Base-by-base conservation (phyloP, 1,140 invertebrate species). In the Pseudomyrmex dendroicus region DNA sequence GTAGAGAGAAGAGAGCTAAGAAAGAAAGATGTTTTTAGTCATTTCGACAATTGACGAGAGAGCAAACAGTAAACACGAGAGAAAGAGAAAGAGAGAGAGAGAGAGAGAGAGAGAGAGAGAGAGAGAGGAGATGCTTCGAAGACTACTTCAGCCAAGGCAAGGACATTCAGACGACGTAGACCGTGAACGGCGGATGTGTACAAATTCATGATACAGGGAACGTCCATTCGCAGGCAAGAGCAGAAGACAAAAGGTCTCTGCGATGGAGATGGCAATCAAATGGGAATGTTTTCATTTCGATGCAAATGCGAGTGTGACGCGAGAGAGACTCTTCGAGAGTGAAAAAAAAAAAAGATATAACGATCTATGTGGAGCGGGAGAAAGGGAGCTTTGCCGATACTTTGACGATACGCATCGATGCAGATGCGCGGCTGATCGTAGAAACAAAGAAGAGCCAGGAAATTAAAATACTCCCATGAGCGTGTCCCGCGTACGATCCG, bases 201-300 rank as follows among this genome's bases (percentile, higher is more conserved):
- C 72, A 80, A 82, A 88, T 88, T 78, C 84, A 89, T 87, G 87
- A 82, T 89, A 91, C 89, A 89, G 70, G 88, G 78, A 91, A 89
- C 86, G 89, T 90, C 85, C 89, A 93, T 92, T 91, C 72, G 52
- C 48, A 46, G 57, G 64, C 62, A 57, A 73, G 74, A 82, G 22
- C 83, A 35, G 83, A 86, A 89, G 84, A 87, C 72, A 63, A 85
- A 87, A 86, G 85, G 73, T 70, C 85, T 84, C 89, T 82, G 86
- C 88, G 88, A 90, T 91, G 87, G 87, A 91, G 86, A 92, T 91
- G 77, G 68, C 52, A 70, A 83, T 63, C 86, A 83, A 87, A 82
- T 66, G 70, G 62, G 78, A 89, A 89, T 91, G 91, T 93, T 92
- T 93, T 92, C 87, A 91, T 92, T 92, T 93, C 84, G 84, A 93